Evolutionary conservation across 2,888 invertebrate species (phyloP).

Genomic region (Eilema griseolum): DNA sequence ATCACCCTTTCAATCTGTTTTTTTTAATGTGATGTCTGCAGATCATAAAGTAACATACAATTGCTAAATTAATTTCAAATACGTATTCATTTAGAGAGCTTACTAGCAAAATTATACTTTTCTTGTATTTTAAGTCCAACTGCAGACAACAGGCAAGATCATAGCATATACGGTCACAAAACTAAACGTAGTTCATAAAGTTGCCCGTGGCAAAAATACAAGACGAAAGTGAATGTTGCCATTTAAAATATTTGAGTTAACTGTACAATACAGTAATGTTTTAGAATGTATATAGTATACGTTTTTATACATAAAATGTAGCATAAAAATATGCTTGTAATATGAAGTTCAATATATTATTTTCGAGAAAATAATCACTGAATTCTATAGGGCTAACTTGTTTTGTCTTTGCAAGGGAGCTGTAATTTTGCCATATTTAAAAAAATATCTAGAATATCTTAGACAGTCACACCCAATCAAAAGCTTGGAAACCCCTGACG

Average conservation of each 20-base stretch:
- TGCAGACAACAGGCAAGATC: neutral
- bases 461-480: neutral
- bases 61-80: neutral
- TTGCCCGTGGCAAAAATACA: constrained; percentile 1
- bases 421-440: neutral
- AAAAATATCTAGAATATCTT: neutral
- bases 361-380: constrained; percentile 52
- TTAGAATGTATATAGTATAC: constrained; percentile 1
- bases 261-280: constrained; percentile 7
- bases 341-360: constrained; percentile 52
- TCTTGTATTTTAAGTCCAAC: neutral
- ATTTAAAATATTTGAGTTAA: constrained; percentile 9
- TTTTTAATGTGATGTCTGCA: constrained; percentile 3
- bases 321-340: constrained; percentile 29
- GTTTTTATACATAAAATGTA: constrained; percentile 17
- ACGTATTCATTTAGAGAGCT: constrained; percentile 14
- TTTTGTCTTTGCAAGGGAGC: constrained; percentile 13
- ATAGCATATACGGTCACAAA: neutral
- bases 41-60: neutral
- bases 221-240: neutral
- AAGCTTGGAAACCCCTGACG: neutral
- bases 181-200: neutral
- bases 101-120: constrained; percentile 4
- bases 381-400: constrained; percentile 34
- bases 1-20: neutral